A percentile compares a stretch with the other conserved stretches of the same genome.
Conservation (phyloP, 2,113 vertebrate species). For the Taurulus bubalis region DNA sequence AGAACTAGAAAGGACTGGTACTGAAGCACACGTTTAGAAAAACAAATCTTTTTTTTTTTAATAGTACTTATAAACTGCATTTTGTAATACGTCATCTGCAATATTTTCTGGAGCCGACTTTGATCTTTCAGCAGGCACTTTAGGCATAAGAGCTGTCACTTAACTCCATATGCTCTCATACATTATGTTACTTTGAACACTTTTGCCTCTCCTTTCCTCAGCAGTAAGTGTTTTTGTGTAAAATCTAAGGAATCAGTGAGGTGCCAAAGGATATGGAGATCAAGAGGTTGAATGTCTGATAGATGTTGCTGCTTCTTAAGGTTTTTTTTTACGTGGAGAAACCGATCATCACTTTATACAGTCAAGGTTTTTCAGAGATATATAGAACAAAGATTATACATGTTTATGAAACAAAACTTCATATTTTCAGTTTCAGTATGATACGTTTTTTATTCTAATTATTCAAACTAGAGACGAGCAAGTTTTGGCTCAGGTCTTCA, state of each 20-base stretch:
- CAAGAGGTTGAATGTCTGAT: neutral
- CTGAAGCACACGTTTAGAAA: neutral
- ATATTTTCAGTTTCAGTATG: neutral
- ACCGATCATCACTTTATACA: neutral
- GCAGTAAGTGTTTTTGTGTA: neutral
- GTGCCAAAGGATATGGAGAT: neutral
- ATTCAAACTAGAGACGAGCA: neutral
- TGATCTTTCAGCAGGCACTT: neutral
- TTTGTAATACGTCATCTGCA: neutral
- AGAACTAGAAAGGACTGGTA: neutral
- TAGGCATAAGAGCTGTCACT: neutral
- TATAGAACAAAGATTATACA: neutral
- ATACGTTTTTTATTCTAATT: neutral
- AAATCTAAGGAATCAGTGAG: neutral
- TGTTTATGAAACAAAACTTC: neutral
- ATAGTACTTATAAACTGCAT: neutral
- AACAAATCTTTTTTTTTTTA: slow-evolving; percentile 8
- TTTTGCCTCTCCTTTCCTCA: neutral
- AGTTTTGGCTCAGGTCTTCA: neutral
- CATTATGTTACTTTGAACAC: neutral
- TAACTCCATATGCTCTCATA: neutral
- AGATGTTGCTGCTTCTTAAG: neutral
- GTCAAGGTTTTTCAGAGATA: too few relatives aligned
- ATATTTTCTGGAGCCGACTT: neutral
- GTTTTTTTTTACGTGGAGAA: neutral